These are phyloP conservation scores for Syrmaticus mikado DNA, from an alignment of 2,113 vertebrate genomes.

Conservation along the genomic window DNA sequence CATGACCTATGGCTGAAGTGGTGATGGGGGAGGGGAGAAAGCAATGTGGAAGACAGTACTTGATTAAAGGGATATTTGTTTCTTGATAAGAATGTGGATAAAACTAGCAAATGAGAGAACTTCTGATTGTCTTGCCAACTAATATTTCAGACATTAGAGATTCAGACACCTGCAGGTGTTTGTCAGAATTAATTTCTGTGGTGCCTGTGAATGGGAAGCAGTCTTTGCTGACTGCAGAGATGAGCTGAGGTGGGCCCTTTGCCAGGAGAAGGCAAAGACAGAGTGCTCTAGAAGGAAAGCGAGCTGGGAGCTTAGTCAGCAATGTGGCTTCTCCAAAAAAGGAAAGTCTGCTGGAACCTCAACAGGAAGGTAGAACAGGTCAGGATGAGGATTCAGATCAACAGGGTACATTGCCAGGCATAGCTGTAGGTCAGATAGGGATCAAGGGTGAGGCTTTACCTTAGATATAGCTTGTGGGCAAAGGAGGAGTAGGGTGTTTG, in stretches of 20 bases:
- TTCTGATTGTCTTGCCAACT: not conserved
- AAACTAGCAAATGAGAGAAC: not conserved
- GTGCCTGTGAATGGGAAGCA: not conserved
- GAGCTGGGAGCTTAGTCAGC: not conserved
- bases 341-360: not conserved
- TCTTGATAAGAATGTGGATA: not conserved
- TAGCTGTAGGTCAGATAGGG: not conserved
- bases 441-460: not conserved
- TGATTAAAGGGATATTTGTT: not conserved
- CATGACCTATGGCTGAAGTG: not conserved
- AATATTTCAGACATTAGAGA: not conserved
- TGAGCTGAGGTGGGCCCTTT: not conserved
- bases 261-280: not conserved
- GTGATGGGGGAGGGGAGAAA: not conserved
- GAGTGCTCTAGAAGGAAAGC: not conserved
- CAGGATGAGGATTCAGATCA: not conserved
- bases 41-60: not conserved
- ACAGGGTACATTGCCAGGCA: rapidly evolving
- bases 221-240: not conserved
- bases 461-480: not conserved
- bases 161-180: not conserved
- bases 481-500: not conserved
- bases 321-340: not conserved
- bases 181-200: not conserved
- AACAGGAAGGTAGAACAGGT: not conserved